These are phyloP conservation scores for Argyresthia goedartella DNA, from an alignment of 2,888 invertebrate species.

Conservation along the genomic window DNA sequence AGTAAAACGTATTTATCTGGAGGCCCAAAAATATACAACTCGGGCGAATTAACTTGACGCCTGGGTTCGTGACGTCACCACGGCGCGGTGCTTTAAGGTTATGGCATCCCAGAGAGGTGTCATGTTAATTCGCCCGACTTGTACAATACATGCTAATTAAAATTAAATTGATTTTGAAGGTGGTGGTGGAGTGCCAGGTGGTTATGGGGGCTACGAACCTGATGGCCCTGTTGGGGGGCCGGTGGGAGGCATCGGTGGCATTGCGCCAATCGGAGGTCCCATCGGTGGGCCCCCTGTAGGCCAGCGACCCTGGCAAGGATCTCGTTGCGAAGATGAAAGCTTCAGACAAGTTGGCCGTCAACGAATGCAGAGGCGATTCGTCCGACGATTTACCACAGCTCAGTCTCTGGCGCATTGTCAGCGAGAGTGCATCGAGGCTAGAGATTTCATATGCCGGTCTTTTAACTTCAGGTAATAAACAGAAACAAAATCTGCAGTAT, in stretches of 20 bases:
- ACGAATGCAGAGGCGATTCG: conserved; percentile 82
- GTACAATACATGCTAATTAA: too few relatives aligned
- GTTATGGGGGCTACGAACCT: conserved; percentile 34
- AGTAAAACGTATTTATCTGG: too few relatives aligned
- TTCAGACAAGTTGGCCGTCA: conserved; percentile 88
- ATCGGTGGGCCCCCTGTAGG: conserved; percentile 15
- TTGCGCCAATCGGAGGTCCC: conserved; percentile 41
- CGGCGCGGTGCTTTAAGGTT: too few relatives aligned
- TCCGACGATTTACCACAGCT: conserved; percentile 79
- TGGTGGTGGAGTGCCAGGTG: conserved; percentile 18
- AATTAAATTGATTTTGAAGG: too few relatives aligned
- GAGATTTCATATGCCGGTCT: conserved; percentile 87
- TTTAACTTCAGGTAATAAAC: conserved; percentile 82
- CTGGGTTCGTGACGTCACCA: too few relatives aligned
- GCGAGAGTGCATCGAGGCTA: conserved; percentile 84
- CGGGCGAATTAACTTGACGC: too few relatives aligned
- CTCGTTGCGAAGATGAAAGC: conserved; percentile 86
- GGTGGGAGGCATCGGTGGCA: conserved; percentile 22
- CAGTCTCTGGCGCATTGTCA: conserved; percentile 85
- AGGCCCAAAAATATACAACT: too few relatives aligned
- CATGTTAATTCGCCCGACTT: background rate
- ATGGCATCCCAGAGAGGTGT: too few relatives aligned
- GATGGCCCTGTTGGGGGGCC: conserved; percentile 35
- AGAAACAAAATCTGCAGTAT: background rate
- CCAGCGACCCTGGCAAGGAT: conserved; percentile 56